A percentile compares a stretch with the other conserved stretches of the same genome.
phyloP scores from a whole-genome alignment of 2,888 invertebrate genomes.

The Drosophila lutescens region DNA sequence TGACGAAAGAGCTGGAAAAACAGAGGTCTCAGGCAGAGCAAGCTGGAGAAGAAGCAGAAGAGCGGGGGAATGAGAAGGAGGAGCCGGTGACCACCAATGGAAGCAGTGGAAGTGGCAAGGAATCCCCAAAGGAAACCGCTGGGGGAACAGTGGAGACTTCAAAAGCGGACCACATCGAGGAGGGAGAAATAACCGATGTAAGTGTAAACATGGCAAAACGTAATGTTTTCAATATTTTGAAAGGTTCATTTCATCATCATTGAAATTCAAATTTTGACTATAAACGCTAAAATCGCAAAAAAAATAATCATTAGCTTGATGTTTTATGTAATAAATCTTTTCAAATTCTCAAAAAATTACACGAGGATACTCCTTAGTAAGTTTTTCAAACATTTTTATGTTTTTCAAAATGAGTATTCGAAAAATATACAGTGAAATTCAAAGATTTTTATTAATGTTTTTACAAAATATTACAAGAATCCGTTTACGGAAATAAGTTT shows the following conservation, averaged over 20 bases:
- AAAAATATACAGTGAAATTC: too few relatives aligned
- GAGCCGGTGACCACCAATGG: constrained; percentile 48
- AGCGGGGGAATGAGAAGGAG: neutral
- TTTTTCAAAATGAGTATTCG: too few relatives aligned
- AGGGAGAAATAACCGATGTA: constrained; percentile 67
- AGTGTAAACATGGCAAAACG: constrained; percentile 19
- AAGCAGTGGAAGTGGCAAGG: constrained; percentile 9
- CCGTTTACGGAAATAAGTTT: too few relatives aligned
- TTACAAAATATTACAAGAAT: too few relatives aligned
- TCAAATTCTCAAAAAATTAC: too few relatives aligned
- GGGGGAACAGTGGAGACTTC: constrained; percentile 15
- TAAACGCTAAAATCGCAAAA: too few relatives aligned
- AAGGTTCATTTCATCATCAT: neutral
- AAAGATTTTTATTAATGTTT: too few relatives aligned
- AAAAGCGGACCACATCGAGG: constrained; percentile 48
- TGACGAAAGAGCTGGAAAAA: constrained; percentile 8
- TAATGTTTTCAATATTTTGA: neutral
- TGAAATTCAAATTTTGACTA: neutral
- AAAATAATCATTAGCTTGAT: too few relatives aligned
- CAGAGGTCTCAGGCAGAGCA: constrained; percentile 9
- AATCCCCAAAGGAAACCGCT: constrained; percentile 1
- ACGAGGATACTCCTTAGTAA: too few relatives aligned
- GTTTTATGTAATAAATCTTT: too few relatives aligned
- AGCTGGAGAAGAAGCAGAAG: constrained; percentile 1
- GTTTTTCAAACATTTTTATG: too few relatives aligned